A percentile compares a stretch with the other conserved stretches of the same genome.
Conservation (phyloP, 2,113 vertebrate genomes). For the Protomyctophum bolini region DNA sequence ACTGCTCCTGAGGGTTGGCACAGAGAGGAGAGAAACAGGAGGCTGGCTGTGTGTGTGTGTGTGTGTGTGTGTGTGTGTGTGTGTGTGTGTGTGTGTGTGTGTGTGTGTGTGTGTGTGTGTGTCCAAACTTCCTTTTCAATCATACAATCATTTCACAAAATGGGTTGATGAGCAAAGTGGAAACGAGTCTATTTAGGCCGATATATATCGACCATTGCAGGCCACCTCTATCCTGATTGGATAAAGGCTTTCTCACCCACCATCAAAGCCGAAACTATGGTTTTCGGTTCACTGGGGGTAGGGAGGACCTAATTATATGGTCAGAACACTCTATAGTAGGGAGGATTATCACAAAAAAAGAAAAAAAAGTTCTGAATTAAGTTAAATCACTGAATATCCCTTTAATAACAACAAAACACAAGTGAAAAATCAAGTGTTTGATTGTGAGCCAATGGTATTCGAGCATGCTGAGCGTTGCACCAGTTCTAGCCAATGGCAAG, state of each 20-base stretch:
- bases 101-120: slow-evolving; percentile 11
- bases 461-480: slow-evolving; percentile 13
- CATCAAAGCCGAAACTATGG: no score
- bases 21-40: slow-evolving; percentile 46
- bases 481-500: slow-evolving; percentile 27
- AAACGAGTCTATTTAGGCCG: neutral
- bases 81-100: slow-evolving; percentile 27
- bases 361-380: no score
- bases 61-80: slow-evolving; percentile 3
- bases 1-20: slow-evolving; percentile 59
- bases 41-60: neutral
- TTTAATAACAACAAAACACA: no score
- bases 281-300: no score
- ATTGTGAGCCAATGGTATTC: slow-evolving; percentile 21
- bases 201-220: no score
- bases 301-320: no score
- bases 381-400: no score
- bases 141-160: slow-evolving; percentile 4
- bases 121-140: slow-evolving; percentile 6
- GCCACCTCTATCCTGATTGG: no score
- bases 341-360: no score
- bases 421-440: neutral
- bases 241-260: no score
- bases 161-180: neutral
- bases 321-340: no score